These are phyloP conservation scores for Xylota segnis DNA, from an alignment of 2,888 invertebrate genomes.

Conservation along the genomic window DNA sequence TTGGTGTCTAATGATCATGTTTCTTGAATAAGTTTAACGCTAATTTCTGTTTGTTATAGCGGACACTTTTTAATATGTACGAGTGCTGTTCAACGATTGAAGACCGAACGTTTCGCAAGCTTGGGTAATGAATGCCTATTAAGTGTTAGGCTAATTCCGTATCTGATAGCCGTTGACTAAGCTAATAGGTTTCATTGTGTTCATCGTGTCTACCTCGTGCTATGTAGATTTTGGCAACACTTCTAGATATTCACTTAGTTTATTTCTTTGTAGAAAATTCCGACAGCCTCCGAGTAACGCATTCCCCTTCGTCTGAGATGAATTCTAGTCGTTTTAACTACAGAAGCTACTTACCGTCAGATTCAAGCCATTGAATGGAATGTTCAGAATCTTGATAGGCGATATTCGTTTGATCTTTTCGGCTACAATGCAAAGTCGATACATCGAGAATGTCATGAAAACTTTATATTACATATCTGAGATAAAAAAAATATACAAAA, in stretches of 20 bases:
- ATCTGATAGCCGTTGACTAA: neutral
- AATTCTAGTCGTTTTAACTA: no score
- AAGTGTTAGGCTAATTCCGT: neutral
- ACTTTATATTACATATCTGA: conserved; percentile 12
- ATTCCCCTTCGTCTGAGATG: no score
- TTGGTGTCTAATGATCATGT: conserved; percentile 72
- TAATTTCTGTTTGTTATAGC: conserved; percentile 15
- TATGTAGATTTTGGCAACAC: no score
- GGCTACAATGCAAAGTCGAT: neutral
- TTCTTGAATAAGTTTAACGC: conserved; percentile 52
- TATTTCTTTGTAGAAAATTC: no score
- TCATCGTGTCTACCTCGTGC: no score
- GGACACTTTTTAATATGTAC: conserved; percentile 22
- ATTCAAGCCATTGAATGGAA: no score
- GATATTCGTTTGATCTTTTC: no score
- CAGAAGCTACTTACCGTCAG: no score
- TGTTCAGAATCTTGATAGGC: no score
- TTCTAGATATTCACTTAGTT: no score
- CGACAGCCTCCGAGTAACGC: no score
- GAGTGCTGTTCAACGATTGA: neutral
- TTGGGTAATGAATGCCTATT: neutral
- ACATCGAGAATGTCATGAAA: neutral
- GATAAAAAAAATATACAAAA: conserved; percentile 6
- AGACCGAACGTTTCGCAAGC: conserved; percentile 6
- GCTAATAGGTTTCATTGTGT: no score